Conservation (phyloP, 2,888 invertebrate species). For the Aproaerema taeniolella region DNA sequence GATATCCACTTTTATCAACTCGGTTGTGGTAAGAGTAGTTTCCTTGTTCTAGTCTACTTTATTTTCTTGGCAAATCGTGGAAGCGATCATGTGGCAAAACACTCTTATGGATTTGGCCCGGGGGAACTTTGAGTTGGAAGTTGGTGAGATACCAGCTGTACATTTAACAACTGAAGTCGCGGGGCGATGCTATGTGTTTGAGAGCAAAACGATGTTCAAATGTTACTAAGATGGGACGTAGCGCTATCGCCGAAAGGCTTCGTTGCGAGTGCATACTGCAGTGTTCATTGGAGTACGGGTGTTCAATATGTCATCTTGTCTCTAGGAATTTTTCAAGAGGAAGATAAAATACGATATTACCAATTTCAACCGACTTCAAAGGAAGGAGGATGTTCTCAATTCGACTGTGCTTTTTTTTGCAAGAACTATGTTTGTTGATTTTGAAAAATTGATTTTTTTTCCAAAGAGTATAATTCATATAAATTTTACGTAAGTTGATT, state of each 20-base stretch:
- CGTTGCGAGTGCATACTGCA: too few relatives aligned
- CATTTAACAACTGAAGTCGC: slow-evolving; percentile 31
- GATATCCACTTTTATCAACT: slow-evolving; percentile 55
- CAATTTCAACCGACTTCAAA: too few relatives aligned
- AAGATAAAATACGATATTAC: too few relatives aligned
- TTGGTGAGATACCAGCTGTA: slow-evolving; percentile 39
- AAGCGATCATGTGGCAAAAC: slow-evolving; percentile 75
- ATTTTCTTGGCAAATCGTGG: slow-evolving; percentile 73
- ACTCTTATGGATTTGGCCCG: slow-evolving; percentile 71
- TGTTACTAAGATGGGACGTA: slow-evolving; percentile 52
- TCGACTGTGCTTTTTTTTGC: too few relatives aligned
- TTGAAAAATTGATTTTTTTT: too few relatives aligned
- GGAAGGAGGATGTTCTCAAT: too few relatives aligned
- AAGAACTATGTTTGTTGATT: too few relatives aligned
- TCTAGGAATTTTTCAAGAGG: too few relatives aligned
- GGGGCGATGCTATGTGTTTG: slow-evolving; percentile 53
- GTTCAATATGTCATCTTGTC: too few relatives aligned
- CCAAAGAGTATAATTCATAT: too few relatives aligned
- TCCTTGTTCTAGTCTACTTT: slow-evolving; percentile 54
- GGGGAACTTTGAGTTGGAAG: slow-evolving; percentile 67
- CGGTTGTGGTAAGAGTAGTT: slow-evolving; percentile 53
- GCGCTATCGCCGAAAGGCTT: slow-evolving; percentile 44
- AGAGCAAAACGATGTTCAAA: slow-evolving; percentile 70
- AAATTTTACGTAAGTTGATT: too few relatives aligned
- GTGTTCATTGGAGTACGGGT: too few relatives aligned